phyloP scores from a whole-genome alignment of 2,113 vertebrate genomes.

The Lepisosteus oculatus region DNA sequence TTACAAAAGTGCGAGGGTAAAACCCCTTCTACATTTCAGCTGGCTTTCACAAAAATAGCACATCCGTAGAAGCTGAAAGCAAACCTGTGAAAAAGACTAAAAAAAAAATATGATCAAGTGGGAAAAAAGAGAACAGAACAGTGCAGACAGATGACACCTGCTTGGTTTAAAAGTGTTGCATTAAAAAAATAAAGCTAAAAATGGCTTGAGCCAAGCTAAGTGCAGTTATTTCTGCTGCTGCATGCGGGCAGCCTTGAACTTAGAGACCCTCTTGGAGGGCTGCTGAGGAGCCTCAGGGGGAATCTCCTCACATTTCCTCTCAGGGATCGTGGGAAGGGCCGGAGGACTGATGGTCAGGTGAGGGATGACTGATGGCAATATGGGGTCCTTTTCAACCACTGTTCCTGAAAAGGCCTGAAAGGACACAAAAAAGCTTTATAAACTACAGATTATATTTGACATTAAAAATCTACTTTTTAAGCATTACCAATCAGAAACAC shows the following conservation, averaged over 20 bases:
- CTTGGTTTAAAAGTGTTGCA: not conserved
- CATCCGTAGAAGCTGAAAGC: not conserved
- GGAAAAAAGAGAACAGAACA: not conserved
- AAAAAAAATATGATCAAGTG: too few relatives aligned
- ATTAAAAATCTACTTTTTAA: too few relatives aligned
- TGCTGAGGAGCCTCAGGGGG: constrained; percentile 63
- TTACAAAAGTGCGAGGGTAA: not conserved
- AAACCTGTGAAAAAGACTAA: not conserved
- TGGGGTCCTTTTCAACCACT: constrained; percentile 89
- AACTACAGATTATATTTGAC: too few relatives aligned
- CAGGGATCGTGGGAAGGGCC: constrained; percentile 84
- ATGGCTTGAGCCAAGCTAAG: too few relatives aligned
- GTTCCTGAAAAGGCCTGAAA: constrained; percentile 92
- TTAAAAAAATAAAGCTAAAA: not conserved
- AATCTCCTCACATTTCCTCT: constrained; percentile 84
- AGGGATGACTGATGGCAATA: constrained; percentile 61
- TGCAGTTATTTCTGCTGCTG: constrained; percentile 63
- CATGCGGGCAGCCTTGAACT: constrained; percentile 92
- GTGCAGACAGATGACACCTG: not conserved
- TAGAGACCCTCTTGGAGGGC: constrained; percentile 69
- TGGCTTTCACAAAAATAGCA: not conserved
- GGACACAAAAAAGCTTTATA: constrained; percentile 27
- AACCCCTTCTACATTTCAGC: not conserved
- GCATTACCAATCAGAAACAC: too few relatives aligned
- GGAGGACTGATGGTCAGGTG: constrained; percentile 77